These are phyloP conservation scores for Drosophila mauritiana DNA, from an alignment of 1,140 invertebrate genomes.

Conservation along the genomic window DNA sequence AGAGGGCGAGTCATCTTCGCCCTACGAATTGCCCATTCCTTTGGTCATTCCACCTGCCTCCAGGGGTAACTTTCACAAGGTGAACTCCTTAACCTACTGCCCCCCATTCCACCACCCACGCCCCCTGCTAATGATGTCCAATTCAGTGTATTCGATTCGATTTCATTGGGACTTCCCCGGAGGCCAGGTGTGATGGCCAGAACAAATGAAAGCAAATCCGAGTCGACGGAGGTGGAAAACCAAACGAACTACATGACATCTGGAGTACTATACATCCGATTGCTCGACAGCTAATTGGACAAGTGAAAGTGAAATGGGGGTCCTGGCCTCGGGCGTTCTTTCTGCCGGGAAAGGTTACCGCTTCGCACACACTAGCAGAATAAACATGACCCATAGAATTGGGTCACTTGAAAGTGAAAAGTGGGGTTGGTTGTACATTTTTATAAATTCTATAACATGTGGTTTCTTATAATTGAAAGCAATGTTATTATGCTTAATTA, in stretches of 20 bases:
- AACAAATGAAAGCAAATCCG: constrained; percentile 11
- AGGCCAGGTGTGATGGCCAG: constrained; percentile 17
- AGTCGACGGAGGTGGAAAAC: constrained; percentile 1
- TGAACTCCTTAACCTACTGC: constrained; percentile 22
- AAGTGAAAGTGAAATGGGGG: constrained; percentile 36
- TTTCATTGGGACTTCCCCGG: constrained; percentile 20
- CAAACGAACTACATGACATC: constrained; percentile 45
- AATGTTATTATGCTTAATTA: not conserved
- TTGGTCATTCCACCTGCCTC: constrained; percentile 43
- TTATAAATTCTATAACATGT: not conserved
- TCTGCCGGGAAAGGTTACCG: not conserved
- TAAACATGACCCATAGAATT: constrained; percentile 16
- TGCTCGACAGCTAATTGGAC: constrained; percentile 33
- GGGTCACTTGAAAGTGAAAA: not conserved
- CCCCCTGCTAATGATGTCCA: constrained; percentile 41
- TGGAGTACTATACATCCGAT: constrained; percentile 30
- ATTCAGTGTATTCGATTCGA: constrained; percentile 21
- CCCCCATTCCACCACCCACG: not conserved
- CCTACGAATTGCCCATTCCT: constrained; percentile 8
- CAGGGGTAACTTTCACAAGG: constrained; percentile 13
- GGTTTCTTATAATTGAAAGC: not conserved
- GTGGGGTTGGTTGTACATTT: not conserved
- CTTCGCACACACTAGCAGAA: constrained; percentile 8
- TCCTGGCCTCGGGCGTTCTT: constrained; percentile 1
- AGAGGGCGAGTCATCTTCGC: constrained; percentile 11